phyloP scores from a whole-genome alignment of 2,113 vertebrate genomes.

The Hemiprocne comata region DNA sequence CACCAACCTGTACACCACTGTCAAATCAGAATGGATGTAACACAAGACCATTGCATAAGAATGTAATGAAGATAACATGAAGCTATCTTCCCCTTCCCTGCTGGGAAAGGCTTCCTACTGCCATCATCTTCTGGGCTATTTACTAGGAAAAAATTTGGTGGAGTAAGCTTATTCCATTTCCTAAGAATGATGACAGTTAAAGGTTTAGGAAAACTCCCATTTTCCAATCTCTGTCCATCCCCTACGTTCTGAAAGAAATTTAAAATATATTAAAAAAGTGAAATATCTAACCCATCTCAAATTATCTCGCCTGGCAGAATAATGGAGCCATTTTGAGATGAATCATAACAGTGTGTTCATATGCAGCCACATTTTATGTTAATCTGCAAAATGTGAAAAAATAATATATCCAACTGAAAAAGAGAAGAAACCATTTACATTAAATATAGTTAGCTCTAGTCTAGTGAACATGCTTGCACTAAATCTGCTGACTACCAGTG shows the following conservation, averaged over 20 bases:
- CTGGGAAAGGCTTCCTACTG: neutral
- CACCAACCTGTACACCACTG: neutral
- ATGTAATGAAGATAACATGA: neutral
- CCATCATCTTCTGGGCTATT: neutral
- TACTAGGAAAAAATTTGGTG: neutral
- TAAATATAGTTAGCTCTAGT: neutral
- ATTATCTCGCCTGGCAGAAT: neutral
- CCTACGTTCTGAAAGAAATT: neutral
- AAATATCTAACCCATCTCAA: neutral
- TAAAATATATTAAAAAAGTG: neutral
- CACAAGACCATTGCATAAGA: neutral
- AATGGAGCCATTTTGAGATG: neutral
- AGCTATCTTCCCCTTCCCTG: neutral
- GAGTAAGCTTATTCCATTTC: neutral
- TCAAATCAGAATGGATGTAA: neutral
- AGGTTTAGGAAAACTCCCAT: neutral
- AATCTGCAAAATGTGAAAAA: neutral
- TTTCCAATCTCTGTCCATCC: neutral
- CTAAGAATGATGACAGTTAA: neutral
- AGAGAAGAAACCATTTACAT: neutral
- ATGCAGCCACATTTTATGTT: neutral
- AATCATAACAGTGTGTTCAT: neutral
- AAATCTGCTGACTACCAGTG: neutral
- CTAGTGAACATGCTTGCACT: neutral
- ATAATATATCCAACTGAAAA: neutral